phyloP scores from a whole-genome alignment of 2,797 vertebrate species.

The Anableps anableps region DNA sequence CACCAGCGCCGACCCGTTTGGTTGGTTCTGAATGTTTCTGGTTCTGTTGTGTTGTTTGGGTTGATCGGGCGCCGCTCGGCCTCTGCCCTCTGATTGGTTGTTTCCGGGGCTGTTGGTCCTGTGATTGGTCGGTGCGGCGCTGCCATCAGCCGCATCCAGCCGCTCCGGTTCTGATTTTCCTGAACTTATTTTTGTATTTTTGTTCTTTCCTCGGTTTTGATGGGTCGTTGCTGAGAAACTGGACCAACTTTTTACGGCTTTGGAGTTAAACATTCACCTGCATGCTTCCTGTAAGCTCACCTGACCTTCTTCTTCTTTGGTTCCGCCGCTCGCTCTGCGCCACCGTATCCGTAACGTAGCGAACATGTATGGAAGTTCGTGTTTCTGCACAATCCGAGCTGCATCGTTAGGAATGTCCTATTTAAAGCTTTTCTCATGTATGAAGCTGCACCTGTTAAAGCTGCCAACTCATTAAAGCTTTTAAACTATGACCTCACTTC shows the following conservation, averaged over 20 bases:
- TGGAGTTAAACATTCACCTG: constrained; percentile 38
- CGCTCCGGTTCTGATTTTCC: neutral
- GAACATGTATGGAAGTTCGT: constrained; percentile 86
- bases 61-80: neutral
- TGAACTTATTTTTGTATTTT: constrained; percentile 13
- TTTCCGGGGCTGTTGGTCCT: neutral
- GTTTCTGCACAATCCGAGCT: constrained; percentile 73
- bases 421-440: constrained; percentile 74
- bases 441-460: constrained; percentile 90
- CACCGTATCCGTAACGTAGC: constrained; percentile 89
- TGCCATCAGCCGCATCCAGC: neutral
- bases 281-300: constrained; percentile 58
- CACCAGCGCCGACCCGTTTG: constrained; percentile 21
- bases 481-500: constrained; percentile 48
- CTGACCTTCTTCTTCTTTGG: constrained; percentile 86
- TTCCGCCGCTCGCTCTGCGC: constrained; percentile 92
- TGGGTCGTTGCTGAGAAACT: constrained; percentile 42
- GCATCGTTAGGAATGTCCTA: constrained; percentile 87
- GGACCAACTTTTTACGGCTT: constrained; percentile 55
- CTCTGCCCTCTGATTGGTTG: constrained; percentile 1
- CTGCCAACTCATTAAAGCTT: constrained; percentile 73
- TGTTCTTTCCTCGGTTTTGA: constrained; percentile 30
- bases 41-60: neutral
- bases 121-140: neutral
- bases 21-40: constrained; percentile 4